Evolutionary conservation across 2,888 invertebrate genomes (phyloP), one percentile per base, ranked within the genome.

Genomic region (Tromatobia lineatoria): DNA sequence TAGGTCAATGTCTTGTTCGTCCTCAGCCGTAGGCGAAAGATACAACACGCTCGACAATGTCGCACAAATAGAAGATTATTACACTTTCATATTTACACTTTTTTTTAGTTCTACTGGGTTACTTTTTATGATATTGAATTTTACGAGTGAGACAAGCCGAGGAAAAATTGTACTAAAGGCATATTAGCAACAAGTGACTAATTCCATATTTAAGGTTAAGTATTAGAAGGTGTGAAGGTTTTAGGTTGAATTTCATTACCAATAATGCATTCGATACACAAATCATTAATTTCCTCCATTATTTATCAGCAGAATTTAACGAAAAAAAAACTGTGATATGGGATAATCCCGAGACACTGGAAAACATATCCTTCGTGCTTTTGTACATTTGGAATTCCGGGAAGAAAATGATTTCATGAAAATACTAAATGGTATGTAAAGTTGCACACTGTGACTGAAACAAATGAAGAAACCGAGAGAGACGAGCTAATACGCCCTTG

Each of bases 401-500:
- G 4, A 52, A 8, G 6, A 52, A 8, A n/a, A n/a, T 18, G 11
- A 34, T 25, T 52, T 18, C n/a, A 4, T 29, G 23, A 52, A 69
- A n/a, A 13, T 29, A 50, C 50, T 50, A 25, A 29, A 69, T 74
- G 54, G 15, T 34, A 42, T 71, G 71, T 69, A 52, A 77, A 71
- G 45, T 45, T 74, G 23, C 52, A 29, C 20, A 50, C 42, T n/a
- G 59, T 54, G 61, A 77, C 52, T 73, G 61, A 54, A 52, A 73
- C 73, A 23, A 50, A 78, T 45, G 34, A 61, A 77, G 50, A 71
- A 71, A 66, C 50, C 38, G 29, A 11, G 80, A 66, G 13, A 59
- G 45, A 50, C 67, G 69, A 77, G 66, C 76, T 66, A 66, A 83
- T 76, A 71, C 76, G 71, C 71, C 74, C 76, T 80, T 73, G 83